Conservation (phyloP, 2,888 invertebrate species). For the Gryllus longicercus region DNA sequence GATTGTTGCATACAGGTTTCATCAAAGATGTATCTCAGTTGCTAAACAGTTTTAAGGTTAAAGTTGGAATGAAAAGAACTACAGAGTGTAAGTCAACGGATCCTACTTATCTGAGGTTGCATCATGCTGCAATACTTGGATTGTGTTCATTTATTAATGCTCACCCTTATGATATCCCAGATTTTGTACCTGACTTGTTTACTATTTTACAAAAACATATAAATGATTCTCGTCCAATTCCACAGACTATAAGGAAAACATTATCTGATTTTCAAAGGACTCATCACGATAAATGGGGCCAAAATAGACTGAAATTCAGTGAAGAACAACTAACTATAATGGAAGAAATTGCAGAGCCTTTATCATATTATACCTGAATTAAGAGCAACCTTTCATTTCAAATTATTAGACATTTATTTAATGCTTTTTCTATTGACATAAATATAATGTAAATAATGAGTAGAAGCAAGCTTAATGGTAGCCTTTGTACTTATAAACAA, state of each 20-base stretch:
- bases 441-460: too few species aligned
- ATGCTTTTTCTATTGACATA: too few species aligned
- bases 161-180: constrained; percentile 82
- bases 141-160: constrained; percentile 83
- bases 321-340: constrained; percentile 68
- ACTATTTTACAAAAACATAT: constrained; percentile 75
- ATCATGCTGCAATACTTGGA: constrained; percentile 84
- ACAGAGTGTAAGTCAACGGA: not conserved
- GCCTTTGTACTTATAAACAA: too few species aligned
- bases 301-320: constrained; percentile 80
- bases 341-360: too few species aligned
- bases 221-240: constrained; percentile 84
- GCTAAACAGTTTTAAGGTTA: not conserved
- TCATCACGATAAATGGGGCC: constrained; percentile 89
- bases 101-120: constrained; percentile 40
- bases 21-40: constrained; percentile 58
- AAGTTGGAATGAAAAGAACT: not conserved
- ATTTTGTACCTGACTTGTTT: constrained; percentile 72
- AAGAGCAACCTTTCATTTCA: too few species aligned
- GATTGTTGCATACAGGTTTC: constrained; percentile 81
- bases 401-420: too few species aligned
- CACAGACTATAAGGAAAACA: constrained; percentile 80
- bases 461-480: too few species aligned
- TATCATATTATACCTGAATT: too few species aligned
- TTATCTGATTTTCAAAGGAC: constrained; percentile 87